Evolutionary conservation across 2,797 vertebrate species (phyloP).

Genomic region (Benthosema pterotum): DNA sequence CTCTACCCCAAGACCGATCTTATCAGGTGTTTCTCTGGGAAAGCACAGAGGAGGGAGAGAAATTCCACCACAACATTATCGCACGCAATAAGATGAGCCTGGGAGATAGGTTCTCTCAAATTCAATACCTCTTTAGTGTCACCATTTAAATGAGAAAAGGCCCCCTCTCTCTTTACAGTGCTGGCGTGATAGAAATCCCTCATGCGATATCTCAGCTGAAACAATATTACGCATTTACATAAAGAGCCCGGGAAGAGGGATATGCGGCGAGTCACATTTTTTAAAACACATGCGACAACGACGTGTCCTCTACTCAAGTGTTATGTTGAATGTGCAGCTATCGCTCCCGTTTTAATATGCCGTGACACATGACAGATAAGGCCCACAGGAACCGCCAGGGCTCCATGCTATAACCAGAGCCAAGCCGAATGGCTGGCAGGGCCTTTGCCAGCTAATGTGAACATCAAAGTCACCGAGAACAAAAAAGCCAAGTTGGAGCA

Average conservation of each 20-base stretch:
- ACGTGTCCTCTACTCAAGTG: constrained; percentile 25
- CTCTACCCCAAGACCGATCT: constrained; percentile 68
- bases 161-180: constrained; percentile 50
- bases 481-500: constrained; percentile 39
- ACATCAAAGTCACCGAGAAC: constrained; percentile 9
- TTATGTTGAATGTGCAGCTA: constrained; percentile 23
- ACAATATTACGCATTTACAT: constrained; percentile 69
- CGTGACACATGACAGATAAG: constrained; percentile 1
- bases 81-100: constrained; percentile 73
- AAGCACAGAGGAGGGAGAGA: constrained; percentile 57
- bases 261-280: constrained; percentile 12
- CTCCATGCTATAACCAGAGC: constrained; percentile 4
- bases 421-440: no score
- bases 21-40: constrained; percentile 68
- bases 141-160: constrained; percentile 69
- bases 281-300: constrained; percentile 41
- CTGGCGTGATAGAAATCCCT: constrained; percentile 52
- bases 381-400: constrained; percentile 6
- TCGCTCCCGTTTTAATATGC: constrained; percentile 9
- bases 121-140: constrained; percentile 69
- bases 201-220: constrained; percentile 54
- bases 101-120: constrained; percentile 61
- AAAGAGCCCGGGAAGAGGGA: constrained; percentile 42
- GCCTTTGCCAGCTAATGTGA: no score
- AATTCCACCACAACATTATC: constrained; percentile 74